These are phyloP conservation scores for Excalfactoria chinensis DNA, from an alignment of 2,113 vertebrate genomes.

Conservation along the genomic window DNA sequence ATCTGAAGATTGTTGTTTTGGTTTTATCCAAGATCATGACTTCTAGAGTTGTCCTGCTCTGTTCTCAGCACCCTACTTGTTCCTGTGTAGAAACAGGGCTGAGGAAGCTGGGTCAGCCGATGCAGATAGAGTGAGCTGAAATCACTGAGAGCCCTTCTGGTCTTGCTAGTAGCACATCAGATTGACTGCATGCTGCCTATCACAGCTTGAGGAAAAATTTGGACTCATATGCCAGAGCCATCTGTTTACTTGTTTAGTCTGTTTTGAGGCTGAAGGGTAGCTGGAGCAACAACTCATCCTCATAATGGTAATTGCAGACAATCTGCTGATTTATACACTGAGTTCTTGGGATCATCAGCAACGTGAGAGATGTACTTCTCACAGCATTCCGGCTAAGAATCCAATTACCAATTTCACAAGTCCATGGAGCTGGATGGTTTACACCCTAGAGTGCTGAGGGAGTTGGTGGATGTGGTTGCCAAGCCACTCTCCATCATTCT, in stretches of 20 bases:
- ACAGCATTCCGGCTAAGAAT: not conserved
- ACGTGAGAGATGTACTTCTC: not conserved
- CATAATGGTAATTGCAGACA: not conserved
- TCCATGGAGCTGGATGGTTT: no score
- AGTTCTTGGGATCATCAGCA: not conserved
- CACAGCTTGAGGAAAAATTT: not conserved
- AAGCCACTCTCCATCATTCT: no score
- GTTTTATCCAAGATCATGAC: not conserved
- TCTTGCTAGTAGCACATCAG: not conserved
- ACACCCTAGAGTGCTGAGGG: no score
- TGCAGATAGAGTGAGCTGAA: not conserved
- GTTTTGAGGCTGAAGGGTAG: not conserved
- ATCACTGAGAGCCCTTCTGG: fast-evolving
- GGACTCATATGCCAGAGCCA: not conserved
- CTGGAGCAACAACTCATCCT: not conserved
- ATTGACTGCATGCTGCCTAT: fast-evolving
- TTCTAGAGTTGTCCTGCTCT: not conserved
- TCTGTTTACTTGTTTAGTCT: not conserved
- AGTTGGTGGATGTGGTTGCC: no score
- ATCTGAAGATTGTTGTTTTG: not conserved
- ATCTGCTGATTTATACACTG: not conserved
- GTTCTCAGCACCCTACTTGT: not conserved
- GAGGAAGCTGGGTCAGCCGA: fast-evolving
- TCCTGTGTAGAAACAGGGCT: not conserved
- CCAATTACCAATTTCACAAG: no score